Evolutionary conservation across 2,888 invertebrate species (phyloP).

Genomic region (Macrophya alboannulata): DNA sequence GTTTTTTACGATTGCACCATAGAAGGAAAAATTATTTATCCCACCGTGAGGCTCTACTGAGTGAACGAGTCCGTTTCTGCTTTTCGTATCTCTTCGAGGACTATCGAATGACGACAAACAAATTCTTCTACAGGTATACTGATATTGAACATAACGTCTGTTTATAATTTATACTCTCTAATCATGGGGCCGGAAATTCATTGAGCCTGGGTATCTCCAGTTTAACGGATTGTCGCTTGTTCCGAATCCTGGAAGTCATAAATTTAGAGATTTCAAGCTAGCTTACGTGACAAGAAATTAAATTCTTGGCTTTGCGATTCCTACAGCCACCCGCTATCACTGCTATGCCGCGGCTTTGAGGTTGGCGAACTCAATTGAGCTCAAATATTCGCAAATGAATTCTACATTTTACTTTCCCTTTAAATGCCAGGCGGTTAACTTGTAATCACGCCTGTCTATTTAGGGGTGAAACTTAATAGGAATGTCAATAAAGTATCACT

Average conservation of each 20-base stretch:
- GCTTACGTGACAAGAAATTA: constrained; percentile 40
- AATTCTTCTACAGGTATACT: no score
- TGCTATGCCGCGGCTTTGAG: not conserved
- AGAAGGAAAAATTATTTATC: not conserved
- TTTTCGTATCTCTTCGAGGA: not conserved
- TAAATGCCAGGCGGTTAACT: not conserved
- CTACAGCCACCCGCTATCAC: constrained; percentile 12
- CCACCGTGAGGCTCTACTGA: not conserved
- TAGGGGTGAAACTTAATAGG: not conserved
- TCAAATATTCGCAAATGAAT: constrained; percentile 29
- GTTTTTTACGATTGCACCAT: not conserved
- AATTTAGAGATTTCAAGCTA: constrained; percentile 6
- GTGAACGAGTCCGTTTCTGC: not conserved
- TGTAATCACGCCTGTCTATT: not conserved
- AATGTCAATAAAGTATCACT: constrained; percentile 2
- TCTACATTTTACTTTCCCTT: constrained; percentile 17
- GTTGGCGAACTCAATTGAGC: constrained; percentile 37
- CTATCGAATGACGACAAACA: not conserved
- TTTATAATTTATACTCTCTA: not conserved
- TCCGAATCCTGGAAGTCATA: not conserved
- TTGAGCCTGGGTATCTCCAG: not conserved
- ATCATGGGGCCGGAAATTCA: not conserved
- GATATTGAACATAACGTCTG: not conserved
- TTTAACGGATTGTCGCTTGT: constrained; percentile 12
- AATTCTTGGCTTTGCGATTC: constrained; percentile 25